These are phyloP conservation scores for Neogale vison DNA, from an alignment of 2,113 vertebrate genomes.

Conservation along the genomic window DNA sequence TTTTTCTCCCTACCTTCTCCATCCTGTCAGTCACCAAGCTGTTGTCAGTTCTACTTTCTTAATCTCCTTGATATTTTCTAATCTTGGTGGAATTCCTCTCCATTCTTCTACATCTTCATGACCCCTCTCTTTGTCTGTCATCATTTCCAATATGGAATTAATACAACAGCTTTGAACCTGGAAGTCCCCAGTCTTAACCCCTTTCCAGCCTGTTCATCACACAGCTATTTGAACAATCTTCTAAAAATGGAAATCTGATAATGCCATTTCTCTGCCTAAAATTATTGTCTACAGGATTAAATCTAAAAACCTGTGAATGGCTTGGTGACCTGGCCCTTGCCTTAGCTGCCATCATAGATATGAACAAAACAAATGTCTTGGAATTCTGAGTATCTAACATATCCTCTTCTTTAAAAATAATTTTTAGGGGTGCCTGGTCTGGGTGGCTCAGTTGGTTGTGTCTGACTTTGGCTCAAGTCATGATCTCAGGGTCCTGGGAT, in stretches of 20 bases:
- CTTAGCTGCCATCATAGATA: neutral
- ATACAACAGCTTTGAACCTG: neutral
- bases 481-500: neutral
- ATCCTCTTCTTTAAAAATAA: neutral
- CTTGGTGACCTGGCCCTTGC: neutral
- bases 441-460: neutral
- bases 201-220: neutral
- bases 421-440: neutral
- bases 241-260: neutral
- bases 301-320: neutral
- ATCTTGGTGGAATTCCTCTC: slow-evolving; percentile 8
- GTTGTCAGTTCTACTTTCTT: neutral
- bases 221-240: neutral
- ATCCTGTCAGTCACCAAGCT: neutral
- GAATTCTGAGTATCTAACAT: slow-evolving; percentile 17
- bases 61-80: slow-evolving; percentile 1
- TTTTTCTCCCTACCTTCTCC: neutral
- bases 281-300: neutral
- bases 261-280: neutral
- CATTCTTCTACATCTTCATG: neutral
- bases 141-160: neutral
- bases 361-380: neutral
- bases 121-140: neutral
- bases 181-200: neutral
- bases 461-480: neutral